Base-by-base conservation (phyloP, 2,113 vertebrate genomes). In the Clinocottus analis region DNA sequence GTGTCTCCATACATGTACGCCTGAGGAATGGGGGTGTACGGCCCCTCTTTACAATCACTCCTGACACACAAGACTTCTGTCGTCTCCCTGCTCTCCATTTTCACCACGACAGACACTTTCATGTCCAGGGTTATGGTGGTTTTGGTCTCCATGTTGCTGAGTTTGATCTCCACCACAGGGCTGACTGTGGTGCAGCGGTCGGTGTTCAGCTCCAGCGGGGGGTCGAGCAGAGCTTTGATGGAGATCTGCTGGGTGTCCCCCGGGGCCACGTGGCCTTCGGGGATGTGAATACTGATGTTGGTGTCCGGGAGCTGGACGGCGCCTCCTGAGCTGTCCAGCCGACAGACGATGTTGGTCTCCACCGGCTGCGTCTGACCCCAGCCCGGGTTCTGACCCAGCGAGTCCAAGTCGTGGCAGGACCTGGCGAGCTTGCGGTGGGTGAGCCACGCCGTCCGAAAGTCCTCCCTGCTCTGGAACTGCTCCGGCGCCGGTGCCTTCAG, bases 301-400 rank as follows among this genome's bases (percentile, higher is more conserved):
- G 97, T 97, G 91, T 99, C 97, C 0, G 98, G 98, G 13, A 99
- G 96, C 91, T 97, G 97, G 43, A 99, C 96, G 0, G 97, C 93
- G 0, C 98, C 98, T 0, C 98, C 98, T 0, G 95, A 95, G 62
- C 96, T 95, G 66, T 99, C 97, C 88, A 99, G 90, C 77, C 96
- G 97, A 86, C 97, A 99, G 25, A 97, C 97, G 0, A 97, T 97
- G 80, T 95, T 97, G 0, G 96, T 98, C 89, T 99, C 98, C 72
- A 99, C 95, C 0, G 98, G 97, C 33, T 99, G 98, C 0, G 98
- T 99, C 93, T 99, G 98, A 60, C 98, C 98, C 98, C 98, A 99
- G 16, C 98, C 98, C 0, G 97, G 98, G 85, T 91, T 99, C 65
- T 98, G 98, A 55, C 97, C 97, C 1, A 99, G 93, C 19, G 97